Evolutionary conservation across 2,797 vertebrate species (phyloP).

Genomic region (Tamandua tetradactyla): DNA sequence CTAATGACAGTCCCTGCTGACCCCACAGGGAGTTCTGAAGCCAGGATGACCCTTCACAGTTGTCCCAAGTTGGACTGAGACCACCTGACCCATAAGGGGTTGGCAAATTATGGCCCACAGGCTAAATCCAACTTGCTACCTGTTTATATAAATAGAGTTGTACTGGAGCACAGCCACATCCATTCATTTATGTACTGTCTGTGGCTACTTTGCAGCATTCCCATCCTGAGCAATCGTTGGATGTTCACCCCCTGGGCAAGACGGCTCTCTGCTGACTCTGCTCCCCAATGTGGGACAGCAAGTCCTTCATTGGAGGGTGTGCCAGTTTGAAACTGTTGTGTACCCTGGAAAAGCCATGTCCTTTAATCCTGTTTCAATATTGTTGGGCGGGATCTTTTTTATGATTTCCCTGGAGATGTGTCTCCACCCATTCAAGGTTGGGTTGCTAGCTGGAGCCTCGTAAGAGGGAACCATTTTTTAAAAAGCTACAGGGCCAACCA

Average conservation of each 20-base stretch:
- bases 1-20: background rate
- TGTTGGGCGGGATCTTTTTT: too few species aligned
- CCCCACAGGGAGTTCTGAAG: background rate
- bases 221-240: background rate
- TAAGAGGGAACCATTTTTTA: too few species aligned
- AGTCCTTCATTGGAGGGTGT: background rate
- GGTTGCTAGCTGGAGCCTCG: too few species aligned
- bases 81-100: background rate
- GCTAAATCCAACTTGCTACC: background rate
- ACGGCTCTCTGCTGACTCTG: background rate
- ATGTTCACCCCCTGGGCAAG: background rate
- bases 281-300: background rate
- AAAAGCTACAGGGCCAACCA: too few species aligned
- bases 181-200: background rate
- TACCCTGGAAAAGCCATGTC: too few species aligned
- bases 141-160: slow-evolving; percentile 1
- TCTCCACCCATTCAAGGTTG: too few species aligned
- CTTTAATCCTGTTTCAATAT: too few species aligned
- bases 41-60: background rate
- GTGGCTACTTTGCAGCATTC: background rate
- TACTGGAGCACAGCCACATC: background rate
- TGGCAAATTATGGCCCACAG: background rate
- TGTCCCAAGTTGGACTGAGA: background rate
- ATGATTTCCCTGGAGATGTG: too few species aligned
- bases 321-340: too few species aligned